A percentile compares a stretch with the other conserved stretches of the same genome.
Evolutionary conservation across 2,888 invertebrate genomes (phyloP).

Genomic region (Pasiphila rectangulata): DNA sequence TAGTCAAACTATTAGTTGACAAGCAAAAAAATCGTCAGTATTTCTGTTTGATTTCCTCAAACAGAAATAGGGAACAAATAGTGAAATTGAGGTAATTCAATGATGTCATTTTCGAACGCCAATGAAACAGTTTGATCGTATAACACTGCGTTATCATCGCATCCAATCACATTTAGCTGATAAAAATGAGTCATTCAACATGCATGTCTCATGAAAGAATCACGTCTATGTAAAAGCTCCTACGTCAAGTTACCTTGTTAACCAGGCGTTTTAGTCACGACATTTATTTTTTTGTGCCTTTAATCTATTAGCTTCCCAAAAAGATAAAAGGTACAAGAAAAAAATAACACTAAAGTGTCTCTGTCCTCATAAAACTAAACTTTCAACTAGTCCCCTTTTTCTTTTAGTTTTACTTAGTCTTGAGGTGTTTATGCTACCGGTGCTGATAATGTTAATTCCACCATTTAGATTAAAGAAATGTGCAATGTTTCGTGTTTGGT

Average conservation of each 20-base stretch:
- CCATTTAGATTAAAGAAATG: constrained; percentile 17
- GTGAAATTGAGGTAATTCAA: too few relatives aligned
- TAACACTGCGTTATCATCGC: constrained; percentile 55
- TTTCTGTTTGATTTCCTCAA: too few relatives aligned
- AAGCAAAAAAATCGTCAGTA: too few relatives aligned
- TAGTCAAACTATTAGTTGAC: too few relatives aligned
- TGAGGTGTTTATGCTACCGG: background rate
- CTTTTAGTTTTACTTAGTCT: background rate
- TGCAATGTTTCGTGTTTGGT: constrained; percentile 26
- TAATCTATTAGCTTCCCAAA: too few relatives aligned
- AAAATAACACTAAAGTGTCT: too few relatives aligned
- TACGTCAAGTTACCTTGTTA: too few relatives aligned
- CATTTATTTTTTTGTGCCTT: too few relatives aligned
- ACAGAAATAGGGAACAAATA: too few relatives aligned
- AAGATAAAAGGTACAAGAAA: too few relatives aligned
- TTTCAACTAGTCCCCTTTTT: background rate
- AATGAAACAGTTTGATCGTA: constrained; percentile 18
- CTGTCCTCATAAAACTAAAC: background rate
- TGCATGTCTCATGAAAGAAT: constrained; percentile 28
- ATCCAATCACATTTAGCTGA: constrained; percentile 61
- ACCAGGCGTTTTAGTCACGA: too few relatives aligned
- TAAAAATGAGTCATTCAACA: constrained; percentile 54
- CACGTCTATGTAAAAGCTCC: constrained; percentile 21
- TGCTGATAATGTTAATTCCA: constrained; percentile 7
- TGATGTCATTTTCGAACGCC: constrained; percentile 8